Base-by-base conservation (phyloP, 2,888 invertebrate genomes). In the Pandemis corylana region DNA sequence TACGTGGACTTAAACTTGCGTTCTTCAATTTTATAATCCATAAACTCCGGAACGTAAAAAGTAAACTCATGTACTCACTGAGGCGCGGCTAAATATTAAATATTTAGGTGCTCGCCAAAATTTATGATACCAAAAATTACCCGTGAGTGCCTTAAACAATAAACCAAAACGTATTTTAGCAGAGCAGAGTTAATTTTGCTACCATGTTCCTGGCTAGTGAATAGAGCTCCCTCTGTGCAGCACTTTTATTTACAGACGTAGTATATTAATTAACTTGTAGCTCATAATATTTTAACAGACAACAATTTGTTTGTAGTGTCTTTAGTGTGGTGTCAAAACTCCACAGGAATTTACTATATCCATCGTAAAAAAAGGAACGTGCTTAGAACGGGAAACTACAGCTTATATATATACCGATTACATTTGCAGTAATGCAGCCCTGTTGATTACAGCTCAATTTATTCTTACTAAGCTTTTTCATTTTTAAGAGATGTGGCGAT, bases 131-230 rank as follows among this genome's bases (percentile, higher is more conserved):
- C 59, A 59, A 65, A 70, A 69, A 69, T 74, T 74, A 65, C 65
- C 74, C 74, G 59, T 64, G 73, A 74, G 73, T 74, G 51, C 61
- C 61, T 69, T 74, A 61, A 69, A 65, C 65, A 69, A 73, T 73
- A 69, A 64, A 69, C 28, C 69, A 61, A 65, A 69, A 65, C 49
- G 28, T 65, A 64, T 66, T 49, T 62, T 61, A 28, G 49, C 68
- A 20, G 56, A 56, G 65, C 61, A 15, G 65, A 51, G 74, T 70
- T 74, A 66, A 74, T 74, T 61, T 51, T 13, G 74, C 44, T 65
- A 51, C 61, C 74, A 61, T 70, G 74, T 74, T 66, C 51, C 56
- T 69, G 41, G 49, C n/a, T 66, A 59, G 65, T 66, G 61, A 66
- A 69, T 44, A 20, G 68, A 46, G 61, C 0, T 9, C 44, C 28